Percentiles rank a stretch among this genome's conserved stretches.
phyloP scores from a whole-genome alignment of 2,113 vertebrate genomes.

The Ifrita kowaldi region DNA sequence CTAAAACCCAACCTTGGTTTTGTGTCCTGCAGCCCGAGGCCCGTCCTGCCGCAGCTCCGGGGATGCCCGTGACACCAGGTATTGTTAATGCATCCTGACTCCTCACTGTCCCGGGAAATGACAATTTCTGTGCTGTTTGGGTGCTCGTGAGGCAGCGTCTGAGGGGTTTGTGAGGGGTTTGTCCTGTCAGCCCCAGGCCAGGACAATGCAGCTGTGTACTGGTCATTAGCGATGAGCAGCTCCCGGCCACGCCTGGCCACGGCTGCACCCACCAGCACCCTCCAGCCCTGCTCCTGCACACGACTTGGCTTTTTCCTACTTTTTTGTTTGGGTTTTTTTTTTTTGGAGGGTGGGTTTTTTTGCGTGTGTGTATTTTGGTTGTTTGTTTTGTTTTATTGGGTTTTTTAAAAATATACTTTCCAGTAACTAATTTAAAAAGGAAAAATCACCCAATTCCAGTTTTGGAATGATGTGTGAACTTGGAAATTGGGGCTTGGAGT shows the following conservation, averaged over 20 bases:
- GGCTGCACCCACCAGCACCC: not conserved
- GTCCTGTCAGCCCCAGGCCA: not conserved
- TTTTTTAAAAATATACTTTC: not conserved
- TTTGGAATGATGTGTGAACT: rapidly evolving
- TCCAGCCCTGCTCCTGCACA: not conserved
- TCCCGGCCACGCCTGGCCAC: rapidly evolving
- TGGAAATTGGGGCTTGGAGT: not conserved
- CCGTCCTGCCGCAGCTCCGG: rapidly evolving
- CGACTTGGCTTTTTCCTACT: not conserved
- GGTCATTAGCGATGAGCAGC: not conserved
- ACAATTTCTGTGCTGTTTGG: not conserved
- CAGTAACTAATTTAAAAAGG: not conserved
- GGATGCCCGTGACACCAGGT: not conserved
- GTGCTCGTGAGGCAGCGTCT: rapidly evolving
- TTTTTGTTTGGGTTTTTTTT: not conserved
- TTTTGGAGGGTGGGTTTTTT: rapidly evolving
- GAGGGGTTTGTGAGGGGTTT: not conserved
- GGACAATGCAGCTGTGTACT: not conserved
- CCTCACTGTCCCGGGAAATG: rapidly evolving
- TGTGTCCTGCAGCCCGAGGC: not conserved
- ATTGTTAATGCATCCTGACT: not conserved
- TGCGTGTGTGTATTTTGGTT: not conserved
- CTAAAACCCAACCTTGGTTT: not conserved
- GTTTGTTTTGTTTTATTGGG: not conserved
- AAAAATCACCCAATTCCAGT: not conserved